A percentile compares a stretch with the other conserved stretches of the same genome.
Conservation (phyloP, 1,140 invertebrate species). For the Coenobita brevimanus region DNA sequence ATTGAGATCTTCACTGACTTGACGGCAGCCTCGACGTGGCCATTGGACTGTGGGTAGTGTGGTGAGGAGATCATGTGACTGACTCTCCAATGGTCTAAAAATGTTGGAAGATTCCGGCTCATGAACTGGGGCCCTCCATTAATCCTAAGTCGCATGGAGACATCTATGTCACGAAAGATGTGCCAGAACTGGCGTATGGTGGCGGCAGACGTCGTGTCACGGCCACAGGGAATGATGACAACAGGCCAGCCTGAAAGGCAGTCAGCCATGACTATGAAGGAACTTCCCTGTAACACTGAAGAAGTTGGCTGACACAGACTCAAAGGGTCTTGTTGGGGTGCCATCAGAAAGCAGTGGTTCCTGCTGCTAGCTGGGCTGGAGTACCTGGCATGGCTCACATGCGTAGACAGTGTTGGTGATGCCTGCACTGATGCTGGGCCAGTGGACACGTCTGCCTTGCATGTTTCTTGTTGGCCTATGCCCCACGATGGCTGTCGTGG, state of each 20-base stretch:
- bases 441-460: neutral
- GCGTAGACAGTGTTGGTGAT: slow-evolving; percentile 81
- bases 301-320: too few relatives aligned
- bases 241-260: slow-evolving; percentile 6
- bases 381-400: too few relatives aligned
- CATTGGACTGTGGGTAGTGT: neutral
- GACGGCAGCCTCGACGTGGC: neutral
- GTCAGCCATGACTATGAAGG: neutral
- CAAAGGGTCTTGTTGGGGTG: too few relatives aligned
- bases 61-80: neutral
- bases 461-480: neutral
- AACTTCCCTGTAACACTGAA: too few relatives aligned
- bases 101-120: neutral
- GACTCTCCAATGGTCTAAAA: neutral
- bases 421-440: slow-evolving; percentile 82
- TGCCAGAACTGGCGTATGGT: slow-evolving; percentile 11
- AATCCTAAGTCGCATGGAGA: neutral
- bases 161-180: neutral
- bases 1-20: neutral
- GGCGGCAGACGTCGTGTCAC: neutral
- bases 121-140: neutral
- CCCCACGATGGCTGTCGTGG: neutral
- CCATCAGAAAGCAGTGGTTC: too few relatives aligned
- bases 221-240: neutral
- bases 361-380: too few relatives aligned